Conservation (phyloP, 2,113 vertebrate genomes). For the Caracal caracal region DNA sequence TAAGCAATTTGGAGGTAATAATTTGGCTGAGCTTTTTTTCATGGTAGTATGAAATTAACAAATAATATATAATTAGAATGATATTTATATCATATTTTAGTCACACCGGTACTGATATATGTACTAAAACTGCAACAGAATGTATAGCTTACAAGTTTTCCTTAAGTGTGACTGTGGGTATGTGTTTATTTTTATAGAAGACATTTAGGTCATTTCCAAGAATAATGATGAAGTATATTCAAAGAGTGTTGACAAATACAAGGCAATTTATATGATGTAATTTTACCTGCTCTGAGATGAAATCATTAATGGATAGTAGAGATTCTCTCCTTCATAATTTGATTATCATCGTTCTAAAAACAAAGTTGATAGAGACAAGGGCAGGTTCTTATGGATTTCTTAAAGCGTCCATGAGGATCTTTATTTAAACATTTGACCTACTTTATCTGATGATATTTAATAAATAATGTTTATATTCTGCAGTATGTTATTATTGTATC, state of each 20-base stretch:
- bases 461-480: background rate
- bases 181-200: background rate
- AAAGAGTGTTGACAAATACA: background rate
- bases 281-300: background rate
- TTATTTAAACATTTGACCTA: background rate
- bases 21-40: background rate
- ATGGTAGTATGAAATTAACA: background rate
- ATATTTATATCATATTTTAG: background rate
- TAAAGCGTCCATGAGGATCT: rapidly evolving
- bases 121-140: background rate
- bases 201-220: background rate
- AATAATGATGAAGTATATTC: background rate
- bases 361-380: background rate
- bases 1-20: background rate
- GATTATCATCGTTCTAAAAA: background rate
- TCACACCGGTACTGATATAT: background rate
- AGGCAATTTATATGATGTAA: background rate
- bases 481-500: background rate
- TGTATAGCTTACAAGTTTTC: background rate
- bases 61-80: background rate
- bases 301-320: background rate
- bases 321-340: background rate
- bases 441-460: background rate
- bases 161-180: background rate
- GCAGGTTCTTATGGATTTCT: background rate